Percentiles rank a stretch among this genome's conserved stretches.
Conservation (phyloP, 2,113 vertebrate species). For the Pomatostomus ruficeps region DNA sequence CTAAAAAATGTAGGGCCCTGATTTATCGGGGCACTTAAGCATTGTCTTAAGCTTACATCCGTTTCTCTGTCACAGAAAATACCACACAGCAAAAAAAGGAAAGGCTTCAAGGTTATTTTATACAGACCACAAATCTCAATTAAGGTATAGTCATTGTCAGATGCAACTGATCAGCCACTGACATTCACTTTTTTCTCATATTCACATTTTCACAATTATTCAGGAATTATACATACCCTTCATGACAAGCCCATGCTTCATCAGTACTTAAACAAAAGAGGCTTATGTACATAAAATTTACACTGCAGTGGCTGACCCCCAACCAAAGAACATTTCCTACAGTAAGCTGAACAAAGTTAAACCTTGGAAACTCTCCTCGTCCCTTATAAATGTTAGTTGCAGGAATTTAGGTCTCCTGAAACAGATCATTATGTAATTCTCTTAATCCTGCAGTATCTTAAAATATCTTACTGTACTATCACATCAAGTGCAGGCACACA, state of each 20-base stretch:
- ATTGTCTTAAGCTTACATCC: background rate
- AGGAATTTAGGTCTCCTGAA: background rate
- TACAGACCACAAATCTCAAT: background rate
- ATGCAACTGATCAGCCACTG: background rate
- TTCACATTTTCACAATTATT: background rate
- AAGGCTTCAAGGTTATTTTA: background rate
- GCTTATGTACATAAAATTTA: fast-evolving
- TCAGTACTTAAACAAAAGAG: background rate
- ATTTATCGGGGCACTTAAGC: background rate
- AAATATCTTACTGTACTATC: background rate
- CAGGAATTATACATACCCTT: background rate
- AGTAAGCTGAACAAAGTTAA: background rate
- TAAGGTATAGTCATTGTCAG: background rate
- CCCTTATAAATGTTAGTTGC: background rate
- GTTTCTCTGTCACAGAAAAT: background rate
- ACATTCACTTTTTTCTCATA: background rate
- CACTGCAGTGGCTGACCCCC: background rate
- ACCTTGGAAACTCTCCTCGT: background rate
- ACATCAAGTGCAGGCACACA: background rate
- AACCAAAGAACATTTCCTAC: background rate
- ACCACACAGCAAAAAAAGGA: background rate
- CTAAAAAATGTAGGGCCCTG: background rate
- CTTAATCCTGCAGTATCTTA: background rate
- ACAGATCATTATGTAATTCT: background rate
- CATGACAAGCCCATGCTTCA: background rate